phyloP scores from a whole-genome alignment of 92 coral and sea anemone genomes.

The Epizoanthus rinbou region DNA sequence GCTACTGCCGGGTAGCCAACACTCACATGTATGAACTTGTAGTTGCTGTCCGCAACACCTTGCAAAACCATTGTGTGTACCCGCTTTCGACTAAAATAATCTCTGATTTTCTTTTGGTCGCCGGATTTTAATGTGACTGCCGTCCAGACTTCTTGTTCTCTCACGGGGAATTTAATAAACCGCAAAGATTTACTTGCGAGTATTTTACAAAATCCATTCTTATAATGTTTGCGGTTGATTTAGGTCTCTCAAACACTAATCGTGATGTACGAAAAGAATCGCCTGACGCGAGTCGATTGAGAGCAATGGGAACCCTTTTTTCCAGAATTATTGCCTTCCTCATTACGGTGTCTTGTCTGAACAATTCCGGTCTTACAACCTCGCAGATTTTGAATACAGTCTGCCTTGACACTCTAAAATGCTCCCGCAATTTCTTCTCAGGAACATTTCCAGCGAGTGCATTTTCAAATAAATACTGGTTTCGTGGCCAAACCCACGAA shows the following conservation, averaged over 20 bases:
- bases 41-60: constrained; percentile 25
- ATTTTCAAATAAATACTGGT: constrained; percentile 52
- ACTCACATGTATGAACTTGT: constrained; percentile 51
- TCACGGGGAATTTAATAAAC: constrained; percentile 52
- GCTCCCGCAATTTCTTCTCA: too few species aligned
- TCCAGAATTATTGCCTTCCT: constrained; percentile 52
- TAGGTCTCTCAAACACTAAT: constrained; percentile 48
- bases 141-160: constrained; percentile 51
- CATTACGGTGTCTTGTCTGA: constrained; percentile 54
- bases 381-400: constrained; percentile 57
- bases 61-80: constrained; percentile 52
- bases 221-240: constrained; percentile 57
- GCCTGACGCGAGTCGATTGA: constrained; percentile 60
- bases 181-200: constrained; percentile 49
- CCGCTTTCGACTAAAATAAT: constrained; percentile 35
- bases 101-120: constrained; percentile 46
- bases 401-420: background rate
- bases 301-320: constrained; percentile 55
- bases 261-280: constrained; percentile 53
- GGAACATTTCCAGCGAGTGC: background rate
- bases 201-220: constrained; percentile 61
- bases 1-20: constrained; percentile 62
- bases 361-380: constrained; percentile 49
- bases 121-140: constrained; percentile 45
- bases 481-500: constrained; percentile 42